Evolutionary conservation across 1,140 invertebrate species (phyloP).

Genomic region (Branchinecta lindahli): DNA sequence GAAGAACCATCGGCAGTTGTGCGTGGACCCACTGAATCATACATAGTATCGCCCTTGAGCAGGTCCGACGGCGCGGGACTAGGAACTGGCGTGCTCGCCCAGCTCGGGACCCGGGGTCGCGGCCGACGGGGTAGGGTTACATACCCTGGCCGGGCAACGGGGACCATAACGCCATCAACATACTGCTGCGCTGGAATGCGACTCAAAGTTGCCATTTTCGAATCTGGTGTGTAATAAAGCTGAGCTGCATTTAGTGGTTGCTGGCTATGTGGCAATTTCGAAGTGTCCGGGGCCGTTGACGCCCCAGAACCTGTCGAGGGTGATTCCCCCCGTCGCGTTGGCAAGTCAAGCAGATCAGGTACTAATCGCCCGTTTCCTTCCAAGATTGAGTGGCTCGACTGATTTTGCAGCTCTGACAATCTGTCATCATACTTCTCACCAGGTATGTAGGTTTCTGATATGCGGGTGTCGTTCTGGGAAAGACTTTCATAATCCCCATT

Average conservation of each 20-base stretch:
- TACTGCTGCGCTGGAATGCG: slow-evolving; percentile 15
- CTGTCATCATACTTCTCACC: slow-evolving; percentile 16
- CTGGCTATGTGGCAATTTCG: slow-evolving; percentile 13
- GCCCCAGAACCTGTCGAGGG: slow-evolving; percentile 19
- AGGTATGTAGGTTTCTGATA: slow-evolving; percentile 15
- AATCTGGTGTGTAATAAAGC: slow-evolving; percentile 13
- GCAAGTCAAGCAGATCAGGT: slow-evolving; percentile 54
- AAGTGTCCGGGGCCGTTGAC: slow-evolving; percentile 19
- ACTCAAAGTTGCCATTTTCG: slow-evolving; percentile 13
- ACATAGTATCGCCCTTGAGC: slow-evolving; percentile 45
- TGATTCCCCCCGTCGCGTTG: slow-evolving; percentile 41
- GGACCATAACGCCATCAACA: slow-evolving; percentile 10
- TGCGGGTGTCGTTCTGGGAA: slow-evolving; percentile 25
- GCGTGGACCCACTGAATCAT: slow-evolving; percentile 75
- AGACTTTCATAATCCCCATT: slow-evolving; percentile 27
- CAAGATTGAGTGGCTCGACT: slow-evolving; percentile 13
- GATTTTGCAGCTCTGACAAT: not conserved
- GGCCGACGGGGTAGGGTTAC: slow-evolving; percentile 54
- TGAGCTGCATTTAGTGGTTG: slow-evolving; percentile 15
- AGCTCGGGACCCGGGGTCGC: slow-evolving; percentile 47
- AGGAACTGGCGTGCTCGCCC: slow-evolving; percentile 32
- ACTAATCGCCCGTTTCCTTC: slow-evolving; percentile 6
- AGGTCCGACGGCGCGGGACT: slow-evolving; percentile 13
- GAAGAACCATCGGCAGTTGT: slow-evolving; percentile 57
- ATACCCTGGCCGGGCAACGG: slow-evolving; percentile 23